Conservation (phyloP, 2,888 invertebrate species). For the Orgyia antiqua region DNA sequence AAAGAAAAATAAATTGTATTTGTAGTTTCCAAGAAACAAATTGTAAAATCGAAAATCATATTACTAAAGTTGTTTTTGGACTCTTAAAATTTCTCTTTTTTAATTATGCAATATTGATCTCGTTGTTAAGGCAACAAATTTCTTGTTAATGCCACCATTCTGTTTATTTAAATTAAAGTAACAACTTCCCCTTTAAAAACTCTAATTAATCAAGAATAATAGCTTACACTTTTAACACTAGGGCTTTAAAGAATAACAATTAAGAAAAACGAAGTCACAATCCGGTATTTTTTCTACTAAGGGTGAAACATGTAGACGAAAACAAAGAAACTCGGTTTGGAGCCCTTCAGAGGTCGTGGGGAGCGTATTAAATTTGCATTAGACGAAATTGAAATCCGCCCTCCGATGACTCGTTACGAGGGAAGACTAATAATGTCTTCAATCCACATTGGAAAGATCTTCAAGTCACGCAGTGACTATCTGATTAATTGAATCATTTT, state of each 20-base stretch:
- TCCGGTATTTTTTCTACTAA: slow-evolving; percentile 20
- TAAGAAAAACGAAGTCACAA: slow-evolving; percentile 31
- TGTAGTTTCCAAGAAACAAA: too few species aligned
- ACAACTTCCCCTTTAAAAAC: slow-evolving; percentile 31
- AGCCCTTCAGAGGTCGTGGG: slow-evolving; percentile 56
- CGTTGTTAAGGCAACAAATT: too few species aligned
- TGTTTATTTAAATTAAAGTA: slow-evolving; percentile 33
- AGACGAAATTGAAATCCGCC: slow-evolving; percentile 75
- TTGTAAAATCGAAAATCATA: too few species aligned
- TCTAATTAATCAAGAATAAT: slow-evolving; percentile 69
- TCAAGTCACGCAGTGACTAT: slow-evolving; percentile 69
- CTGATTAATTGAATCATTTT: slow-evolving; percentile 75
- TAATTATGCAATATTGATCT: too few species aligned
- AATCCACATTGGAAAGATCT: slow-evolving; percentile 58
- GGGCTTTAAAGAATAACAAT: slow-evolving; percentile 54
- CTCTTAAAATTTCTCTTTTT: too few species aligned
- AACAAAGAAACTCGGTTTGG: slow-evolving; percentile 68
- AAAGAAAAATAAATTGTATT: too few species aligned
- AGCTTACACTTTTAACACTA: slow-evolving; percentile 52
- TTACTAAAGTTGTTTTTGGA: too few species aligned
- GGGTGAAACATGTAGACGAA: slow-evolving; percentile 36
- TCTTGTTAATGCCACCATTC: slow-evolving; percentile 15
- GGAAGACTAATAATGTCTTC: slow-evolving; percentile 72
- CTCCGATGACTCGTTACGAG: slow-evolving; percentile 67
- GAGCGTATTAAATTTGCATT: slow-evolving; percentile 77